Evolutionary conservation across 2,888 invertebrate genomes (phyloP), one percentile per base, ranked within the genome.

Genomic region (Crocallis elinguaria): DNA sequence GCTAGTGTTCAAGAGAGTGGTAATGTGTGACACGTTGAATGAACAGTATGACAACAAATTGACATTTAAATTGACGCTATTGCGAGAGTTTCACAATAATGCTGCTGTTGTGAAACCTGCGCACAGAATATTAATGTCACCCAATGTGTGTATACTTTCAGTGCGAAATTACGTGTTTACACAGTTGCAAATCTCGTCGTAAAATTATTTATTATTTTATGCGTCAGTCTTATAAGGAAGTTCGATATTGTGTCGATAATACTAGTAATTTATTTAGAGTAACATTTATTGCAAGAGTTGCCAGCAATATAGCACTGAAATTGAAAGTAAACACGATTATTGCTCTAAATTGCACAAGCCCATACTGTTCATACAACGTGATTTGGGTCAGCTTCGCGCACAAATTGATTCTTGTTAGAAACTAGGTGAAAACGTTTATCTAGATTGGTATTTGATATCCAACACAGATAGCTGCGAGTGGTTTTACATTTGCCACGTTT

Each of bases 1-100:
- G 64, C 60, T 57, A 57, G 58, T 50, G 66, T 66, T 70, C 71
- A 75, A 69, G 73, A 73, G 73, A 78, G 71, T 57, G 69, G 69
- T 66, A 68, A 74, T 33, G 17, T 23, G 27, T 35, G 35, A 16
- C 25, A 25, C 25, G 25, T 27, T 12, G 32, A n/a, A 30, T 1
- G n/a, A 1, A 25, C 25, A 25, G 25, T 25, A 25, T 25, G 9
- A 7, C 27, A n/a, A n/a, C n/a, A n/a, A n/a, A n/a, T n/a, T n/a
- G n/a, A n/a, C n/a, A n/a, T n/a, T n/a, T n/a, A n/a, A n/a, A n/a
- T n/a, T n/a, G n/a, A n/a, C n/a, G n/a, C n/a, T n/a, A n/a, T n/a
- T n/a, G n/a, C n/a, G n/a, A n/a, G n/a, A n/a, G n/a, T n/a, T n/a
- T n/a, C n/a, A n/a, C n/a, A n/a, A n/a, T n/a, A n/a, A n/a, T n/a